These are phyloP conservation scores for Coptotermes formosanus DNA, from an alignment of 1,140 invertebrate genomes.

Conservation along the genomic window DNA sequence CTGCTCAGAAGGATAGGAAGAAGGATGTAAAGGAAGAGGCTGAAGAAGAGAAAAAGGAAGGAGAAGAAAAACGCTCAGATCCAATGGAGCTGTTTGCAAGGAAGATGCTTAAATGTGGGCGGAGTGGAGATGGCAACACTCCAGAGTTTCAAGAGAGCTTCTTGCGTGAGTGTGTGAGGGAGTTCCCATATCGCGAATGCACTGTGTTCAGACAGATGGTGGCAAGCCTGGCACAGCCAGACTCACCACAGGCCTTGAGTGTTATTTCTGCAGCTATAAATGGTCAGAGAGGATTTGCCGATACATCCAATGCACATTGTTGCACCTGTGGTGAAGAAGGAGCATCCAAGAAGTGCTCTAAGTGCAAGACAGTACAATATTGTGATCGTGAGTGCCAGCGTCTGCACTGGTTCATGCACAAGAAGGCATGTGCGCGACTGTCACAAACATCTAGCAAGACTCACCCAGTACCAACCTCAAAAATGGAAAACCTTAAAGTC, in stretches of 20 bases:
- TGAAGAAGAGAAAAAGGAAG: slow-evolving; percentile 28
- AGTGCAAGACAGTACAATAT: slow-evolving; percentile 91
- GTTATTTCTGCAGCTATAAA: slow-evolving; percentile 85
- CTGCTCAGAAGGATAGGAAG: slow-evolving; percentile 17
- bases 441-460: slow-evolving; percentile 18
- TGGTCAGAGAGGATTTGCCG: slow-evolving; percentile 74
- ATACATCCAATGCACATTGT: slow-evolving; percentile 70
- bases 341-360: slow-evolving; percentile 90
- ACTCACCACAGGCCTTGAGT: slow-evolving; percentile 61
- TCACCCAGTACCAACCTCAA: background rate
- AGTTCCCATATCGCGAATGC: slow-evolving; percentile 85
- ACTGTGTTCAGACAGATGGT: slow-evolving; percentile 80
- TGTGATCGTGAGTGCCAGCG: slow-evolving; percentile 93
- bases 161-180: slow-evolving; percentile 77
- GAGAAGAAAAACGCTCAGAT: slow-evolving; percentile 50
- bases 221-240: slow-evolving; percentile 66
- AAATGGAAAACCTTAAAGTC: slow-evolving; percentile 23
- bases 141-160: slow-evolving; percentile 76
- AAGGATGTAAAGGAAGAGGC: slow-evolving; percentile 33
- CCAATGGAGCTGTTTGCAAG: slow-evolving; percentile 69
- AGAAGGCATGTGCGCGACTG: slow-evolving; percentile 69
- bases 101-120: slow-evolving; percentile 73
- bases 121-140: slow-evolving; percentile 63
- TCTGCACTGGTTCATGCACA: slow-evolving; percentile 95
- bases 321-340: slow-evolving; percentile 86